Evolutionary conservation across 2,888 invertebrate genomes (phyloP).

Genomic region (Andrena hattorfiana): DNA sequence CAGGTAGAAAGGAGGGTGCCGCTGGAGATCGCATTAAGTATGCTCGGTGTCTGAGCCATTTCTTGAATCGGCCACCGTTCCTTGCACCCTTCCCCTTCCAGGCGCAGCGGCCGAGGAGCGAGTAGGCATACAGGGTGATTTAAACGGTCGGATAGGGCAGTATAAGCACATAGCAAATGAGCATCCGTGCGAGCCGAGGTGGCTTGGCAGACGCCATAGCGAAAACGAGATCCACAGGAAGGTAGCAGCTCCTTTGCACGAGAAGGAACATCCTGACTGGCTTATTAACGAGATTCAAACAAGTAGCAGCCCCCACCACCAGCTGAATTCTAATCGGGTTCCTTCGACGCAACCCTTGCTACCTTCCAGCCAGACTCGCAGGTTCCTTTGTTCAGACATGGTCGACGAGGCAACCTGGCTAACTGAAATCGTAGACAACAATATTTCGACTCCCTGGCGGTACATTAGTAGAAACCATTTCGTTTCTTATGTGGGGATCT

Average conservation of each 20-base stretch:
- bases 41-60: constrained; percentile 29
- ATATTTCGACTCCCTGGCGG: constrained; percentile 26
- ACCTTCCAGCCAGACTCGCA: constrained; percentile 19
- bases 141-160: constrained; percentile 51
- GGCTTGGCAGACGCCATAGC: constrained; percentile 48
- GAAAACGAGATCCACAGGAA: constrained; percentile 41
- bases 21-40: constrained; percentile 43
- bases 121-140: constrained; percentile 44
- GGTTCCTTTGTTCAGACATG: constrained; percentile 42
- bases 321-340: constrained; percentile 54
- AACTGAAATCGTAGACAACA: constrained; percentile 44
- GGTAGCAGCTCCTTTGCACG: constrained; percentile 40
- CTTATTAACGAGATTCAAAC: constrained; percentile 62
- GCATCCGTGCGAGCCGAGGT: constrained; percentile 45
- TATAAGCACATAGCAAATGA: constrained; percentile 44
- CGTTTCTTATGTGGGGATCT: constrained; percentile 26
- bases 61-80: constrained; percentile 23
- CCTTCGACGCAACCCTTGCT: constrained; percentile 34
- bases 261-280: constrained; percentile 45
- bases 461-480: constrained; percentile 25
- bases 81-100: constrained; percentile 32
- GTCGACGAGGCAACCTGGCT: constrained; percentile 40
- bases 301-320: constrained; percentile 41
- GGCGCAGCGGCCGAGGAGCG: constrained; percentile 1
- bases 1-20: constrained; percentile 24